Evolutionary conservation across 2,888 invertebrate species (phyloP), one percentile per base, ranked within the genome.

Genomic region (Biston stratarius): DNA sequence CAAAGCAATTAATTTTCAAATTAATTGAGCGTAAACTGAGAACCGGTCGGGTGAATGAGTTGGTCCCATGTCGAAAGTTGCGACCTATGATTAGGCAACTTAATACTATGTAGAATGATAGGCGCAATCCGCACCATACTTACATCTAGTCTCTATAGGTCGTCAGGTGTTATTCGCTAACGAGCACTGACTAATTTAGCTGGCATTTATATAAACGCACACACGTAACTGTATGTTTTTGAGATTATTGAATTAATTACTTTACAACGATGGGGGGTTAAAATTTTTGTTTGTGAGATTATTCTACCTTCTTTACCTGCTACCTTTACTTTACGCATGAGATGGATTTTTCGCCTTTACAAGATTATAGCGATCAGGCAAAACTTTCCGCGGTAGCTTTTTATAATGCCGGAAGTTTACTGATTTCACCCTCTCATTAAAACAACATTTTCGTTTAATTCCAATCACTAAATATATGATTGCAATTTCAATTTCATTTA

Each of bases 21-120:
- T 88, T 89, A 89, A 90, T 90, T 88, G 85, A 85, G 84, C 85
- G 84, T 59, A 87, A 87, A 85, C 64, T 81, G 71, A 81, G 76
- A 89, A 92, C 92, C 88, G 90, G 92, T 92, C 84, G 74, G 71
- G 76, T 79, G 78, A 85, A 83, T 85, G 81, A 82, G 71, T 87
- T 79, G 80, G 83, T 82, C 80, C 83, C 84, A 88, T 85, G 87
- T 89, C 79, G 89, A 91, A 92, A 93, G 88, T 83, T 83, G 82
- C 87, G 89, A 91, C 88, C 89, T 88, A 88, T 80, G 89, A 86
- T 91, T 88, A 84, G 79, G 88, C 87, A 92, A 92, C 79, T 71
- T 80, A 76, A 76, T 80, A 81, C 87, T 85, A 88, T 87, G 85
- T 87, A 83, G 84, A 85, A 89, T 87, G 84, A 81, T 64, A 57